phyloP scores from a whole-genome alignment of 2,888 invertebrate species.

The Stictocephala bisonia region DNA sequence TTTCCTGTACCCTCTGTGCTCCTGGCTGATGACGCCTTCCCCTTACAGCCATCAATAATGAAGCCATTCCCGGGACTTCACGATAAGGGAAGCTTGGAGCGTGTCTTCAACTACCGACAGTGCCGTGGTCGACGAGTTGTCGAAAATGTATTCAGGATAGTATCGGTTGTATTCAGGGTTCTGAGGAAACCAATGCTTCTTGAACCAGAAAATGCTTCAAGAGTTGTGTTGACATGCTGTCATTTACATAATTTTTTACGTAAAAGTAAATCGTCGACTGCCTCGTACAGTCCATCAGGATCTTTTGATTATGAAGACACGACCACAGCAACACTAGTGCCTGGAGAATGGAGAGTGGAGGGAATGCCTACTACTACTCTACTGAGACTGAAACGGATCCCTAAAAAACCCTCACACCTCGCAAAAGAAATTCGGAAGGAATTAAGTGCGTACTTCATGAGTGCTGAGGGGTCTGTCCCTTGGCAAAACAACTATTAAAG shows the following conservation, averaged over 20 bases:
- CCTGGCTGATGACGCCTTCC: slow-evolving; percentile 57
- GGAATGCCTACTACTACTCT: slow-evolving; percentile 31
- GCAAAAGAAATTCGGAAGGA: slow-evolving; percentile 41
- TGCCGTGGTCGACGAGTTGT: slow-evolving; percentile 58
- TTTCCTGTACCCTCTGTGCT: slow-evolving; percentile 57
- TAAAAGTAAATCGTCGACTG: slow-evolving; percentile 49
- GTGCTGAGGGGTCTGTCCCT: slow-evolving; percentile 17
- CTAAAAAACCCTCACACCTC: slow-evolving; percentile 37
- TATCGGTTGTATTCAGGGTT: slow-evolving; percentile 53
- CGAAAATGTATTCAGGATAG: slow-evolving; percentile 57
- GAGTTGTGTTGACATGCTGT: slow-evolving; percentile 54
- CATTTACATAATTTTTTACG: slow-evolving; percentile 58
- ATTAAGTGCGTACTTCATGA: slow-evolving; percentile 20
- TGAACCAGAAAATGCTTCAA: slow-evolving; percentile 53
- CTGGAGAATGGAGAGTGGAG: slow-evolving; percentile 42
- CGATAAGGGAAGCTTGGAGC: slow-evolving; percentile 51
- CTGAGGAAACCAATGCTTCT: slow-evolving; percentile 57
- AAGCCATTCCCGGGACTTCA: slow-evolving; percentile 56
- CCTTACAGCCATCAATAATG: slow-evolving; percentile 52
- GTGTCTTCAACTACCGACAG: slow-evolving; percentile 60
- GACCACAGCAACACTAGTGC: slow-evolving; percentile 34
- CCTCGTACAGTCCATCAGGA: slow-evolving; percentile 36
- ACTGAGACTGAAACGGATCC: slow-evolving; percentile 34
- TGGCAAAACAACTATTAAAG: slow-evolving; percentile 32
- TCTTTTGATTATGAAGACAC: slow-evolving; percentile 43